These are phyloP conservation scores for Hipposideros armiger DNA, from an alignment of 2,113 vertebrate genomes.

Conservation along the genomic window DNA sequence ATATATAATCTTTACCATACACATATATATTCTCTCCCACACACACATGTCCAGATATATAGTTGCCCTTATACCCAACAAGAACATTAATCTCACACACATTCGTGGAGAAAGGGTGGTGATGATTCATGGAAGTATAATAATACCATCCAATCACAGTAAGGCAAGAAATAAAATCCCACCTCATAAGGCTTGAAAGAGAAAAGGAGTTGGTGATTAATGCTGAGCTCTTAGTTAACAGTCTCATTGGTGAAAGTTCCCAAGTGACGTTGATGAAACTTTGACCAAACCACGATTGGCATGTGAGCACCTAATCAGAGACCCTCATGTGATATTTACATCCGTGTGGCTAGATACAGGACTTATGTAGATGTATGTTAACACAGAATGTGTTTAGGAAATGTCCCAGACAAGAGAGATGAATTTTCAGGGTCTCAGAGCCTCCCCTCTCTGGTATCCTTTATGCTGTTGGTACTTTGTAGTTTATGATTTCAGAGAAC, in stretches of 20 bases:
- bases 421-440: background rate
- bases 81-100: background rate
- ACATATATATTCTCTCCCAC: background rate
- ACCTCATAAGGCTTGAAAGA: background rate
- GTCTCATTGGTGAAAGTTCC: background rate
- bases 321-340: background rate
- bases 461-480: background rate
- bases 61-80: background rate
- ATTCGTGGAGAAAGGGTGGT: background rate
- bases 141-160: background rate
- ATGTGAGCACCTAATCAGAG: slow-evolving; percentile 48
- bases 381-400: background rate
- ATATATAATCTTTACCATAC: background rate
- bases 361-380: background rate
- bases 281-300: background rate
- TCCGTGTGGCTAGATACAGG: background rate
- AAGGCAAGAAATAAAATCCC: background rate
- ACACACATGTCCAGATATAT: background rate
- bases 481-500: slow-evolving; percentile 38
- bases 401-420: background rate
- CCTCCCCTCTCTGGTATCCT: background rate
- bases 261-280: background rate
- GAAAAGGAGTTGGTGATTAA: background rate
- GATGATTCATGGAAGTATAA: background rate
- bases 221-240: background rate